Evolutionary conservation across 92 coral and sea anemone species (phyloP), one percentile per base, ranked within the genome.

Genomic region (Paramuricea clavata): DNA sequence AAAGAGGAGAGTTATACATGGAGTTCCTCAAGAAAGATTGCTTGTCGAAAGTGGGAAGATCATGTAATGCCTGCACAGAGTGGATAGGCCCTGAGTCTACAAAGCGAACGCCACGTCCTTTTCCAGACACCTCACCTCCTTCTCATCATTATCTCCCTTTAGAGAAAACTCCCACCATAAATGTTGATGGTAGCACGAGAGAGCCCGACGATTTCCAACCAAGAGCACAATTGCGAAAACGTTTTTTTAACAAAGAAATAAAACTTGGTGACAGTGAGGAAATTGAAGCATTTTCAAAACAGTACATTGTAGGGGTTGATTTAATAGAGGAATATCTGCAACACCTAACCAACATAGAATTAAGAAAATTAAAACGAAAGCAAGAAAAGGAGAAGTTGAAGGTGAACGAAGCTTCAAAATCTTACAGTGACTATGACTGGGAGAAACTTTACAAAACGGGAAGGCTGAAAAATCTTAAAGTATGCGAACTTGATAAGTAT

Each of bases 21-120:
- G 90, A 90, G 71, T 80, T 81, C 64, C 1, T 91, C 1, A 91
- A 83, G 36, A 54, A 43, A 72, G 85, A 88, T 13, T 78, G 81
- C 25, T 42, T 70, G 49, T 49, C 76, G 41, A 82, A 73, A 72
- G 17, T 1, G 0, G 64, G 80, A 31, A 75, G 22, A 43, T 89
- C 59, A 22, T 90, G 91, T 86, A 82, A 86, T 31, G 86, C 61
- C 56, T 81, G 75, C 61, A 12, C 49, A 21, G 32, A 62, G 61
- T 62, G 31, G n/a, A 13, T 71, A 52, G 19, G 5, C 11, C 61
- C 2, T 52, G 61, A 52, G 52, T 80, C 56, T 21, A 43, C 52
- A 71, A 47, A 80, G 85, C 65, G 74, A 56, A 54, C 59, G 30
- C 74, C 85, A 59, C 59, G 85, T 47, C 71, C 85, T 59, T 34